phyloP scores from a whole-genome alignment of 1,140 invertebrate genomes.

The Tetranychus cinnabarinus region DNA sequence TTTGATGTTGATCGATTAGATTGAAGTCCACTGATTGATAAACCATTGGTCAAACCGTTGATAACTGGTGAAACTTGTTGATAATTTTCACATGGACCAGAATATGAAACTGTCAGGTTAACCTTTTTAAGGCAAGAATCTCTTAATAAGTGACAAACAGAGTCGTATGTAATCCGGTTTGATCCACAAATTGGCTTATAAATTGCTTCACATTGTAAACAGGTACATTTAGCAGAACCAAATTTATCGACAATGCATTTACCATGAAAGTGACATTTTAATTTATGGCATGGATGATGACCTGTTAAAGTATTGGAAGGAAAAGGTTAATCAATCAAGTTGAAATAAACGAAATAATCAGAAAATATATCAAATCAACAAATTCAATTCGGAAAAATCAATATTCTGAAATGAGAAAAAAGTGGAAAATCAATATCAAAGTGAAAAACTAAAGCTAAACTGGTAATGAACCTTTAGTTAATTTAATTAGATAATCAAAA shows the following conservation, averaged over 20 bases:
- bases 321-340: not conserved
- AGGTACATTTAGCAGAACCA: conserved; percentile 55
- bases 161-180: conserved; percentile 40
- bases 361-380: no score
- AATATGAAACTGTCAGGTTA: not conserved
- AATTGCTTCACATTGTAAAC: conserved; percentile 48
- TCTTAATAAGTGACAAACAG: conserved; percentile 36
- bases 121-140: conserved; percentile 32
- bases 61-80: not conserved
- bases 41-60: not conserved
- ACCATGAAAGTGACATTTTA: not conserved
- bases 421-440: no score
- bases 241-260: conserved; percentile 52
- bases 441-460: no score
- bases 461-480: no score
- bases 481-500: no score
- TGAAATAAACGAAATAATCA: no score
- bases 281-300: not conserved
- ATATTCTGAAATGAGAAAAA: no score
- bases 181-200: conserved; percentile 41
- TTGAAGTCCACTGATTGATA: no score
- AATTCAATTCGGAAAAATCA: no score
- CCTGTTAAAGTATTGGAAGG: not conserved
- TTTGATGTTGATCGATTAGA: no score
- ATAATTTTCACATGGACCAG: not conserved